Base-by-base conservation (phyloP, 2,113 vertebrate species). In the Heliornis fulica region DNA sequence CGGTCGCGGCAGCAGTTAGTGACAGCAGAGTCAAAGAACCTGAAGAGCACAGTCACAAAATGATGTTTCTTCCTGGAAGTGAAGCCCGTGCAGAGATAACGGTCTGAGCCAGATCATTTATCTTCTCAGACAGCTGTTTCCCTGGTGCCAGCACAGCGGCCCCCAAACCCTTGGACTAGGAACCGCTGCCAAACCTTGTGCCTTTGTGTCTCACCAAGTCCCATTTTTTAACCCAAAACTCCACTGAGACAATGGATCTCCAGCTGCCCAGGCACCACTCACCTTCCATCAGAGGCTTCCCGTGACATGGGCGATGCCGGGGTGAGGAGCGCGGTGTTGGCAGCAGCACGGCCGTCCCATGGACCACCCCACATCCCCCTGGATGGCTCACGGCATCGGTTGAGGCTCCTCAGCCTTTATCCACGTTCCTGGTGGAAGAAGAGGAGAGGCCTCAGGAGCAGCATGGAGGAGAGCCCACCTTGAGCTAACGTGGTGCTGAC, bases 261-360 rank as follows among this genome's bases (percentile, higher is more conserved):
- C 1, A 1, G 38, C 70, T 83, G 70, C 46, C 45, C 22, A 25
- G 3, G 22, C 83, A 56, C 32, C 65, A n/a, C 96, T 95, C 85
- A 97, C 97, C 97, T 68, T 93, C 96, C 96, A 96, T 97, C 59
- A 71, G 96, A 82, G 83, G 74, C 38, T 45, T 94, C 79, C 90
- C 0, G 75, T 86, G 93, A 68, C 94, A 93, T 94, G 63, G 25
- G 75, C 10, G 38, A 60, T 87, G 41, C 56, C 56, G 10, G 63
- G 81, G 68, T 0, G 0, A 91, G 59, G 56, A 76, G 40, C 6
- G 0, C 70, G 29, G 29, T 20, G 75, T 65, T n/a, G 63, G 81
- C 93, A 91, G 77, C 57, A 68, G 74, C 2, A 29, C 40, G 0
- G 53, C 20, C 1, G 54, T 86, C 86, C 83, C 91, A 87, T 87